Evolutionary conservation across 2,797 vertebrate species (phyloP).

Genomic region (Mus spretus): DNA sequence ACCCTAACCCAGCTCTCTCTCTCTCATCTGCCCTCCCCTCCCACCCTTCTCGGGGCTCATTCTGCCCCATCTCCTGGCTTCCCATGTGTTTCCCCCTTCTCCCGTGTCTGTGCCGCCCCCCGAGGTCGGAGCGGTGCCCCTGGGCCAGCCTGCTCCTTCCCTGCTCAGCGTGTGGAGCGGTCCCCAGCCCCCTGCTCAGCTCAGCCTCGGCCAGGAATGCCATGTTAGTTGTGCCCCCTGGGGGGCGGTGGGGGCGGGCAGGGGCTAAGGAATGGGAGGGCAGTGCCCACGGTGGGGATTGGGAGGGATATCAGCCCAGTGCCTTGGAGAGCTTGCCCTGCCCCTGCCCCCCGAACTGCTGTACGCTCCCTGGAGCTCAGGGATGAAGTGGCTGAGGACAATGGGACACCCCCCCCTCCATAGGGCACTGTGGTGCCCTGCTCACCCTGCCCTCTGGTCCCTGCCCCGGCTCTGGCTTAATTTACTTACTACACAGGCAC

Average conservation of each 20-base stretch:
- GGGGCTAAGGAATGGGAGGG: constrained; percentile 71
- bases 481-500: constrained; percentile 41
- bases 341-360: neutral
- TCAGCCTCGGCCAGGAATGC: constrained; percentile 96
- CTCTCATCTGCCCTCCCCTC: constrained; percentile 85
- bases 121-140: constrained; percentile 88
- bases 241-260: constrained; percentile 57
- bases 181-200: constrained; percentile 97
- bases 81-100: constrained; percentile 76
- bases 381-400: neutral
- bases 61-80: constrained; percentile 75
- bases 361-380: neutral
- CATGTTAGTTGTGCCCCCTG: constrained; percentile 94
- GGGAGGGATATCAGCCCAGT: constrained; percentile 70
- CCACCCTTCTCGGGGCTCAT: constrained; percentile 71
- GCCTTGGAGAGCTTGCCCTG: constrained; percentile 47
- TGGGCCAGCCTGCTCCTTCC: constrained; percentile 94
- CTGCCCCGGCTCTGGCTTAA: neutral
- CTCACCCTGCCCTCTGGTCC: constrained; percentile 31
- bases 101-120: constrained; percentile 80
- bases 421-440: constrained; percentile 24
- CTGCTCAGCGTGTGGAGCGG: constrained; percentile 99
- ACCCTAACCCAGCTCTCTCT: constrained; percentile 87
- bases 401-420: neutral
- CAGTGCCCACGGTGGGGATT: constrained; percentile 68